A percentile compares a stretch with the other conserved stretches of the same genome.
phyloP scores from a whole-genome alignment of 2,888 invertebrate genomes.

The Deilephila elpenor region DNA sequence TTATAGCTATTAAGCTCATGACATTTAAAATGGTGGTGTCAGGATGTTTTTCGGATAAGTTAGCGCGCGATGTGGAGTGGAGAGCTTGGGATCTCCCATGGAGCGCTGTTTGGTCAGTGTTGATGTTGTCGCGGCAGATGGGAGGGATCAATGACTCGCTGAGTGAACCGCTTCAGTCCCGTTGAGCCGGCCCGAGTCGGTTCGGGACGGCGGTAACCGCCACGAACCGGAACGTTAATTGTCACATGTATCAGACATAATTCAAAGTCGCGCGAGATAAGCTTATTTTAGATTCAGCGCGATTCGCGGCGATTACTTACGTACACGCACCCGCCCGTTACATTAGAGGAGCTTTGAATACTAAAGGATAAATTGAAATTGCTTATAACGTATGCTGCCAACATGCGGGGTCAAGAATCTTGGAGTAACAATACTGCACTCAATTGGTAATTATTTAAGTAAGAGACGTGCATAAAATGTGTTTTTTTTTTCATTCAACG shows the following conservation, averaged over 20 bases:
- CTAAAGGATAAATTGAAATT: constrained; percentile 43
- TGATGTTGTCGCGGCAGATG: constrained; percentile 27
- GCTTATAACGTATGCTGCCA: constrained; percentile 43
- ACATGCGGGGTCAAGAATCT: constrained; percentile 46
- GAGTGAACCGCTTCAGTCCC: constrained; percentile 58
- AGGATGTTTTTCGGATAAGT: not conserved
- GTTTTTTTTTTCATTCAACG: constrained; percentile 22
- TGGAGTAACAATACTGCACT: constrained; percentile 37
- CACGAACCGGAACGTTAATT: constrained; percentile 60
- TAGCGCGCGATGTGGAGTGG: not conserved
- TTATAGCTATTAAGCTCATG: not conserved
- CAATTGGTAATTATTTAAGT: constrained; percentile 30
- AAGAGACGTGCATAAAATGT: constrained; percentile 26
- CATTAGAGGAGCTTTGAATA: constrained; percentile 43
- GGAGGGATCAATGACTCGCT: constrained; percentile 56
- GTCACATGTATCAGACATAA: constrained; percentile 61
- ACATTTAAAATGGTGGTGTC: not conserved
- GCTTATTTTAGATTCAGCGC: constrained; percentile 52
- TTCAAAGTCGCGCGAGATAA: constrained; percentile 56
- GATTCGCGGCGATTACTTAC: constrained; percentile 40
- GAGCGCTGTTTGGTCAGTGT: not conserved
- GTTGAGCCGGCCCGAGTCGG: constrained; percentile 56
- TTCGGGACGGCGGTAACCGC: constrained; percentile 59
- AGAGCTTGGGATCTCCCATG: not conserved
- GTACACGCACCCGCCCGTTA: constrained; percentile 41